Evolutionary conservation across 92 coral and sea anemone genomes (phyloP).

Genomic region (Galaxea fascicularis): DNA sequence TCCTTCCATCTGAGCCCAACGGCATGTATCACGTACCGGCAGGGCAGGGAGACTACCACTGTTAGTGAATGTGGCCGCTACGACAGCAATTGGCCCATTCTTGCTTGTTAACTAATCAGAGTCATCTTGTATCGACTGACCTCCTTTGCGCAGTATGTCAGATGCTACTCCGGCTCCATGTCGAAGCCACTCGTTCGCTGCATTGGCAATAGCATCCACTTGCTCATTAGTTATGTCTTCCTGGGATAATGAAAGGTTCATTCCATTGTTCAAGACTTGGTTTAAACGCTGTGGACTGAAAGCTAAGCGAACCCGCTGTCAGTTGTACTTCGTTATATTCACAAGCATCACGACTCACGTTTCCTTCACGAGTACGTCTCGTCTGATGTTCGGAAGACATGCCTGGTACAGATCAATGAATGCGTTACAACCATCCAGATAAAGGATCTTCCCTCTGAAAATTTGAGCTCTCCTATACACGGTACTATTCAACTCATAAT

Average conservation of each 20-base stretch:
- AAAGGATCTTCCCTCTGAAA: neutral
- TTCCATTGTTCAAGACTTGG: conserved; percentile 26
- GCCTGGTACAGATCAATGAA: conserved; percentile 60
- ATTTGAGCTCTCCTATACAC: too few species aligned
- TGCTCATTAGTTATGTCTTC: conserved; percentile 74
- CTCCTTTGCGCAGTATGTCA: conserved; percentile 82
- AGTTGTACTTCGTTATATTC: neutral
- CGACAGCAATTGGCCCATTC: conserved; percentile 17
- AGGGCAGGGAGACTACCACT: conserved; percentile 62
- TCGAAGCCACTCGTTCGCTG: conserved; percentile 66
- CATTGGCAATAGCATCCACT: conserved; percentile 80
- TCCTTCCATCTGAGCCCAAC: conserved; percentile 64
- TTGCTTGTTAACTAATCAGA: conserved; percentile 3
- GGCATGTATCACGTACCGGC: conserved; percentile 54
- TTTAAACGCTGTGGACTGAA: neutral
- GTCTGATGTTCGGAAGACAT: conserved; percentile 18
- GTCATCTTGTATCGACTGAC: conserved; percentile 64
- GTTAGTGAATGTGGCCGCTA: conserved; percentile 26
- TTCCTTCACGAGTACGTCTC: conserved; percentile 28
- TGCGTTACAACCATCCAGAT: conserved; percentile 43
- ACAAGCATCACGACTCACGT: neutral
- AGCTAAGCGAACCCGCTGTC: neutral
- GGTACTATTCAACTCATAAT: too few species aligned
- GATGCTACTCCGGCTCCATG: conserved; percentile 79
- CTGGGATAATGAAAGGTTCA: conserved; percentile 58